Evolutionary conservation across 2,113 vertebrate genomes (phyloP).

Genomic region (Anguilla rostrata): DNA sequence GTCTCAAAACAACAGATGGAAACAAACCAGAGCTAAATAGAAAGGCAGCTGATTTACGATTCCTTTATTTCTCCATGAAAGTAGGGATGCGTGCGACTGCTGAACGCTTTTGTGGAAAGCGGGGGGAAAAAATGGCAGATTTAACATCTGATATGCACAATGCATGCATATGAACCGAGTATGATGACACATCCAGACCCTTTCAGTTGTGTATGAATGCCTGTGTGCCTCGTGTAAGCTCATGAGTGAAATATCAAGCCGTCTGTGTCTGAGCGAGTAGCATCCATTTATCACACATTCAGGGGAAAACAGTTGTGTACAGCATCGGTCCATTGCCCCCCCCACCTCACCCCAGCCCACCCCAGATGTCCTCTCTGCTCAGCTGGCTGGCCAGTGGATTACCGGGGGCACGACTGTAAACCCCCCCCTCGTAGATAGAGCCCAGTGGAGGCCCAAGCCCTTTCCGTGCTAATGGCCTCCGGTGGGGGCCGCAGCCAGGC

Average conservation of each 20-base stretch:
- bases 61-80: too few relatives aligned
- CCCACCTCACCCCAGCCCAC: neutral
- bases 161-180: too few relatives aligned
- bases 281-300: neutral
- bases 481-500: neutral
- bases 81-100: too few relatives aligned
- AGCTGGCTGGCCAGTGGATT: slow-evolving; percentile 13
- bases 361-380: slow-evolving; percentile 32
- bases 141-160: too few relatives aligned
- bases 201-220: neutral
- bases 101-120: too few relatives aligned
- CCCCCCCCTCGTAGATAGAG: neutral
- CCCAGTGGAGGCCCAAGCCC: slow-evolving; percentile 8
- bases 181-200: too few relatives aligned
- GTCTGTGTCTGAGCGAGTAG: neutral
- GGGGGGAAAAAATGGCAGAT: too few relatives aligned
- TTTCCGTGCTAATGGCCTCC: slow-evolving; percentile 19
- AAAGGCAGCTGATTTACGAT: too few relatives aligned
- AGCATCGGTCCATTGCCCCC: neutral
- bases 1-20: neutral
- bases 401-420: neutral
- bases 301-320: neutral
- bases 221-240: neutral
- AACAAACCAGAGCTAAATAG: neutral
- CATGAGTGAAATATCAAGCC: neutral